Evolutionary conservation across 2,888 invertebrate species (phyloP), one percentile per base, ranked within the genome.

Genomic region (Aphodius granarius): DNA sequence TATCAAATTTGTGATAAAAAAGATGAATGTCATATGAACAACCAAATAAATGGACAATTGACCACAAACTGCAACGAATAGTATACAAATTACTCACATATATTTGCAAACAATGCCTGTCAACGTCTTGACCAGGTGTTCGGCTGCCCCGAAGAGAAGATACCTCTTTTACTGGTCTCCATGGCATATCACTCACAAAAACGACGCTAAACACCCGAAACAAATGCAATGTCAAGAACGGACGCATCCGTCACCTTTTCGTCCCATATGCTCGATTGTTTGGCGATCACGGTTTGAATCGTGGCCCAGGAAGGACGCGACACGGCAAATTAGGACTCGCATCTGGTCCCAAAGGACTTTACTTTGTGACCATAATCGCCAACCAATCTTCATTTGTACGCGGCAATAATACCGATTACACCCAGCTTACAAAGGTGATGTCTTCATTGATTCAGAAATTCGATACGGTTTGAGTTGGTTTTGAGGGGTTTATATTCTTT

Each of bases 241-340:
- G 43, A 43, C 43, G 43, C 43, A 43, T 43, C 43, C 43, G 13
- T 13, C 43, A 43, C 43, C 43, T 43, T 43, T 43, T 43, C 43
- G 43, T 43, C 6, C 43, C 20, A 21, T 68, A 20, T 21, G 19
- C n/a, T 19, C 68, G 20, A 20, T 68, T 68, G 20, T 21, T 20
- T 68, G 68, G 68, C 68, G n/a, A 20, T 18, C 68, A 68, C 68
- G 68, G 68, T 20, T 68, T 21, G 22, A 68, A 68, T 68, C 22
- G 22, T 68, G 68, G 68, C 68, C 20, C 21, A 20, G 68, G 68
- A 21, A 68, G 20, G 22, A 43, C 43, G 43, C 43, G 43, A 43
- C 43, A 43, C 43, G 43, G 43, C 43, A 13, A 9, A 43, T 43
- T 43, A 43, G 43, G 43, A 43, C 43, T 9, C 43, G 13, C 43